Evolutionary conservation across 2,113 vertebrate genomes (phyloP).

Genomic region (Pristiophorus japonicus): DNA sequence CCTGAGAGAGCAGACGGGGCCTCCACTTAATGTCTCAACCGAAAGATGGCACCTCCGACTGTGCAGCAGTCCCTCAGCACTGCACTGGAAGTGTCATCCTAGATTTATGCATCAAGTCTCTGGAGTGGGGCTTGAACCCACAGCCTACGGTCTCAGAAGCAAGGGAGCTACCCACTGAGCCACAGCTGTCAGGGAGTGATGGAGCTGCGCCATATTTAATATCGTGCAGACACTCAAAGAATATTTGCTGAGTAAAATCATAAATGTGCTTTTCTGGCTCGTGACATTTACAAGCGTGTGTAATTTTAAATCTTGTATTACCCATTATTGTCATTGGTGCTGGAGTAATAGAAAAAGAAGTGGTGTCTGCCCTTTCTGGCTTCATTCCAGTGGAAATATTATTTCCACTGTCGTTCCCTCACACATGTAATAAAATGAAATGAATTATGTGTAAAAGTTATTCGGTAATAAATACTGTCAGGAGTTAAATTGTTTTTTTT

Average conservation of each 20-base stretch:
- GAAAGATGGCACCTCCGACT: too few species aligned
- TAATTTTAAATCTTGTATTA: slow-evolving; percentile 20
- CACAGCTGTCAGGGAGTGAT: too few species aligned
- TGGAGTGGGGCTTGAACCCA: too few species aligned
- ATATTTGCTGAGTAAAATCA: slow-evolving; percentile 24
- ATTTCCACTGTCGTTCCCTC: background rate
- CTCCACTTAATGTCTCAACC: too few species aligned
- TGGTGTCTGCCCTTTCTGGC: background rate
- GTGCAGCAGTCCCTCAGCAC: too few species aligned
- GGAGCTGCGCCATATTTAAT: background rate
- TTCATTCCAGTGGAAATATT: background rate
- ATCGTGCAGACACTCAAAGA: background rate
- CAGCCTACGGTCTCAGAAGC: too few species aligned
- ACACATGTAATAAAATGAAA: background rate
- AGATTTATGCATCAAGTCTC: too few species aligned
- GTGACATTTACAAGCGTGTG: slow-evolving; percentile 17
- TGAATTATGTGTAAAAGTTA: background rate
- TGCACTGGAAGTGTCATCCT: too few species aligned
- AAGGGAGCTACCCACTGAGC: too few species aligned
- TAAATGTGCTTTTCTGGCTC: background rate
- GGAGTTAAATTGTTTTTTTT: slow-evolving; percentile 16
- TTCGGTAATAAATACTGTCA: slow-evolving; percentile 1
- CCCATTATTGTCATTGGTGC: background rate
- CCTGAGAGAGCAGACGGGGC: too few species aligned
- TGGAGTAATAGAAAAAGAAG: background rate